phyloP scores from a whole-genome alignment of 2,888 invertebrate genomes.

The Psylliodes chrysocephalus region DNA sequence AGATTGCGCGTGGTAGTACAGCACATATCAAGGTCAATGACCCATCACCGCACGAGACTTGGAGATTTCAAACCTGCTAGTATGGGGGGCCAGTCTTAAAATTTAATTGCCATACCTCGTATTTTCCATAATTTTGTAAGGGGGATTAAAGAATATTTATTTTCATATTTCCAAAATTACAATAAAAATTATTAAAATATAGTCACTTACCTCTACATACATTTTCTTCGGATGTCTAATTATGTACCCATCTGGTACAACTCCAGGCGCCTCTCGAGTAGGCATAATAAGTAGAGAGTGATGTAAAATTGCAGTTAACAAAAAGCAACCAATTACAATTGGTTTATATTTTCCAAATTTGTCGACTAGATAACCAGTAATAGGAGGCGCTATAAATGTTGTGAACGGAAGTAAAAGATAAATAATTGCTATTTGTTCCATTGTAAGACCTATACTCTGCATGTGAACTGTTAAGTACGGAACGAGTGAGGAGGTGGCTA shows the following conservation, averaged over 20 bases:
- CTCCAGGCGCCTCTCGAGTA: constrained; percentile 81
- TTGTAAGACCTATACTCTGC: constrained; percentile 87
- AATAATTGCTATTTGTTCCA: constrained; percentile 87
- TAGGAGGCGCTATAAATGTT: constrained; percentile 85
- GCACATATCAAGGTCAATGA: no score
- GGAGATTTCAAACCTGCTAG: no score
- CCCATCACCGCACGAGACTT: no score
- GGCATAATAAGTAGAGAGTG: constrained; percentile 82
- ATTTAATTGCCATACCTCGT: no score
- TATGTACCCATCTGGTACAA: constrained; percentile 79
- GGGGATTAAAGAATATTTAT: no score
- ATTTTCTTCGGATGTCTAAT: constrained; percentile 76
- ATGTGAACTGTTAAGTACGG: constrained; percentile 91
- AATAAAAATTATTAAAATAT: neutral
- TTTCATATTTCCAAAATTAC: no score
- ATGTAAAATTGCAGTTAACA: constrained; percentile 82
- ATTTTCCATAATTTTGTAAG: no score
- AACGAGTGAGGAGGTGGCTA: constrained; percentile 83
- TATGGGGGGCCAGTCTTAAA: no score
- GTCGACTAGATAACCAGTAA: constrained; percentile 87
- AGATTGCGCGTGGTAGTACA: no score
- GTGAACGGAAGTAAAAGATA: constrained; percentile 88
- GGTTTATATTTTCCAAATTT: constrained; percentile 88
- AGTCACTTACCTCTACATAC: constrained; percentile 73
- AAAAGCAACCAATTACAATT: constrained; percentile 80